These are phyloP conservation scores for Nephrocerus scutellatus DNA, from an alignment of 2,888 invertebrate genomes.

Conservation along the genomic window DNA sequence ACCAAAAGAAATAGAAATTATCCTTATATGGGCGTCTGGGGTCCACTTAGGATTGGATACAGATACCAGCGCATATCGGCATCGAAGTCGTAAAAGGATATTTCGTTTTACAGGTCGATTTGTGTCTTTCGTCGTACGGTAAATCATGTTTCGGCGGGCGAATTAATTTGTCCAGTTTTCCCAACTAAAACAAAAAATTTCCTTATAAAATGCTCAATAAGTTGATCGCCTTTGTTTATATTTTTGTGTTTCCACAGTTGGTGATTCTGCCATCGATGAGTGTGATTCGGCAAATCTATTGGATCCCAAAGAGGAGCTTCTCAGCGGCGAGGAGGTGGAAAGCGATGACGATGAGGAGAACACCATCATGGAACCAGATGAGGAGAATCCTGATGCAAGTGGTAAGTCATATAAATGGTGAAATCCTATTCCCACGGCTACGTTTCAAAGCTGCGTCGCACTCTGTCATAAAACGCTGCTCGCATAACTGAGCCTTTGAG, in stretches of 20 bases:
- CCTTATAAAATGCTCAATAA: no score
- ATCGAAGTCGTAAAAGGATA: no score
- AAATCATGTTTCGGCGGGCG: conserved; percentile 21
- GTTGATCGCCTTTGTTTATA: no score
- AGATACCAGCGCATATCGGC: no score
- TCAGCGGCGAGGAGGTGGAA: conserved; percentile 31
- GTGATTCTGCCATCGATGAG: conserved; percentile 18
- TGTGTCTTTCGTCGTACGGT: conserved; percentile 10
- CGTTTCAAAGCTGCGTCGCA: no score
- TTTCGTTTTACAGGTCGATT: no score
- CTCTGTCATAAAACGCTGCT: no score
- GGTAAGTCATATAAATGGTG: conserved; percentile 13
- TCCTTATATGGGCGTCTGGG: conserved; percentile 41
- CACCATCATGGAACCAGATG: no score
- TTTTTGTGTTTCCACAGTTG: conserved; percentile 23
- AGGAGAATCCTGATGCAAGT: conserved; percentile 3
- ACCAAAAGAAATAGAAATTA: conserved; percentile 46
- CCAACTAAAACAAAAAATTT: no score
- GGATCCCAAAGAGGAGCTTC: conserved; percentile 39
- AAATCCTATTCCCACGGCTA: neutral
- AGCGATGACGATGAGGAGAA: conserved; percentile 17
- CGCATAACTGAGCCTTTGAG: no score
- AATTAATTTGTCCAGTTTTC: conserved; percentile 24
- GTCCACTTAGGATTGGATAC: conserved; percentile 44
- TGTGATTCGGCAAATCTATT: conserved; percentile 26